These are phyloP conservation scores for Synanthedon tipuliformis DNA, from an alignment of 2,888 invertebrate genomes.

Conservation along the genomic window DNA sequence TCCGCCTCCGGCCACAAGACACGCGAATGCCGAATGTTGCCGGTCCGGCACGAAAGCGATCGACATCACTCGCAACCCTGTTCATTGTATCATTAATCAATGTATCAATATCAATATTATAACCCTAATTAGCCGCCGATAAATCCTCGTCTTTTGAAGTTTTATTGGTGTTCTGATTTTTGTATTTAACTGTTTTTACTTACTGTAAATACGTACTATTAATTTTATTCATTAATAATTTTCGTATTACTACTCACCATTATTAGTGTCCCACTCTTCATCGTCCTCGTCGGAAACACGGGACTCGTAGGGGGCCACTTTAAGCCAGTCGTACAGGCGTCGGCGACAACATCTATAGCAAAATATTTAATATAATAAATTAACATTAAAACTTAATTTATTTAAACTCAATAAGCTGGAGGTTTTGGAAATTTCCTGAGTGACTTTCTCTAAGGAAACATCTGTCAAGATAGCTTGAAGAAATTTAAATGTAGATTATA, in stretches of 20 bases:
- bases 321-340: constrained; percentile 91
- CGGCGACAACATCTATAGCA: constrained; percentile 77
- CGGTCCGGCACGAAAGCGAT: constrained; percentile 89
- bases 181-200: neutral
- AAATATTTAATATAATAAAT: too few relatives aligned
- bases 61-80: constrained; percentile 77
- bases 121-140: too few relatives aligned
- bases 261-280: constrained; percentile 89
- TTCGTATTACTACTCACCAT: constrained; percentile 34
- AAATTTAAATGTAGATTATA: too few relatives aligned
- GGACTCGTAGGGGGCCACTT: constrained; percentile 82
- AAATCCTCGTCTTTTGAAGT: too few relatives aligned
- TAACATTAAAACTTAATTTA: neutral
- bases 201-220: neutral
- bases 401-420: neutral
- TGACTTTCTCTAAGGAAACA: neutral
- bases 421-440: neutral
- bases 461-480: too few relatives aligned
- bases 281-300: constrained; percentile 82
- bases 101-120: too few relatives aligned
- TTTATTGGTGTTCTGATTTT: too few relatives aligned
- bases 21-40: constrained; percentile 87
- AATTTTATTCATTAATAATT: neutral
- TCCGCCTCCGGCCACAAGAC: constrained; percentile 88
- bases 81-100: too few relatives aligned